Evolutionary conservation across 2,888 invertebrate species (phyloP).

Genomic region (Crossocerus cetratus): DNA sequence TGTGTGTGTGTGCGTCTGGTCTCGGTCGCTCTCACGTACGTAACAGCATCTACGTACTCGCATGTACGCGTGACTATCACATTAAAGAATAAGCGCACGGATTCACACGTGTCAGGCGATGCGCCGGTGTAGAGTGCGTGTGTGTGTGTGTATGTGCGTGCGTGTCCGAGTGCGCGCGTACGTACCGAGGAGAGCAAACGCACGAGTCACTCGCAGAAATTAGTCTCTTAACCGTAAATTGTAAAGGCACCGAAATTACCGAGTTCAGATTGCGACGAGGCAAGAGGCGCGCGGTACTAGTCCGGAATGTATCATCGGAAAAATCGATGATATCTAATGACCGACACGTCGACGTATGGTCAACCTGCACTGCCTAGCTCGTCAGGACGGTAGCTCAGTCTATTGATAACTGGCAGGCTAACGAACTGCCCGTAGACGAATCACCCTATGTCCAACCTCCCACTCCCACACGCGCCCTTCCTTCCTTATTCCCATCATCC

Average conservation of each 20-base stretch:
- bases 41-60: constrained; percentile 3
- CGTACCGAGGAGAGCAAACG: constrained; percentile 3
- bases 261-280: constrained; percentile 31
- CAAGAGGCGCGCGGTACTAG: constrained; percentile 6
- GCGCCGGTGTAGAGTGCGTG: neutral
- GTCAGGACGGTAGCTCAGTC: constrained; percentile 64
- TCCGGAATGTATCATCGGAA: constrained; percentile 6
- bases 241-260: constrained; percentile 60
- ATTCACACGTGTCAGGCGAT: neutral
- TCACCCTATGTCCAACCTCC: neutral
- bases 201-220: constrained; percentile 2
- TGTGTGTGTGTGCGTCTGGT: constrained; percentile 10
- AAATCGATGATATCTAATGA: constrained; percentile 4
- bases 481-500: neutral
- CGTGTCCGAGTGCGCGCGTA: neutral
- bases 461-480: neutral
- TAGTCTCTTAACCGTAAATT: constrained; percentile 39
- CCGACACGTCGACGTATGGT: neutral
- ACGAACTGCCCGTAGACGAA: constrained; percentile 25
- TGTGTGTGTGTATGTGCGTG: neutral
- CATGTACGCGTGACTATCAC: constrained; percentile 1
- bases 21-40: neutral
- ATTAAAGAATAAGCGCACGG: neutral
- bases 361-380: constrained; percentile 11
- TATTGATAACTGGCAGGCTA: constrained; percentile 58